Conservation (phyloP, 1,140 invertebrate species). For the Cheumatopsyche charites region DNA sequence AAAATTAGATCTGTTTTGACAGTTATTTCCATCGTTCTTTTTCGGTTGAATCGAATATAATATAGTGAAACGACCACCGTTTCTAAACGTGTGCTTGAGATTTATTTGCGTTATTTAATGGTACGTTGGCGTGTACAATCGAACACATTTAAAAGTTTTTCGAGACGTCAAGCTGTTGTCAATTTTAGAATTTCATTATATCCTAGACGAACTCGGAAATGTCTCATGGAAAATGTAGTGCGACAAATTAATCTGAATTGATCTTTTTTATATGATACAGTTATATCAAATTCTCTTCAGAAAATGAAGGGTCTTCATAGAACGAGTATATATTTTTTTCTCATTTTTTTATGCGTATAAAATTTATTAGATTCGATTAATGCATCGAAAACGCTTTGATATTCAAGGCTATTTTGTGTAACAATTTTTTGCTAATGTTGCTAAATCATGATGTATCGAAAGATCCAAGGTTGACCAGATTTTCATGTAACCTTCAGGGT, state of each 20-base stretch:
- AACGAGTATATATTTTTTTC: not conserved
- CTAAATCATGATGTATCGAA: constrained; percentile 10
- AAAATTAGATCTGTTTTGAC: not conserved
- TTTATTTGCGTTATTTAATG: constrained; percentile 6
- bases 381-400: constrained; percentile 3
- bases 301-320: not conserved
- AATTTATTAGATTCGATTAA: not conserved
- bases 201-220: not conserved
- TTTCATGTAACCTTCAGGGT: not conserved
- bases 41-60: too few species aligned
- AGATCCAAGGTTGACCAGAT: constrained; percentile 13
- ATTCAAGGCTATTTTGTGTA: constrained; percentile 27
- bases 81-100: constrained; percentile 1
- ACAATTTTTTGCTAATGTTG: constrained; percentile 21
- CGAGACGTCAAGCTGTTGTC: not conserved
- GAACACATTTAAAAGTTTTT: not conserved
- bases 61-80: not conserved
- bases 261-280: too few species aligned
- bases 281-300: too few species aligned
- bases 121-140: not conserved
- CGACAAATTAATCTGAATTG: not conserved
- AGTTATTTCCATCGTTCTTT: not conserved
- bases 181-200: constrained; percentile 9
- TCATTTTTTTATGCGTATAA: not conserved
- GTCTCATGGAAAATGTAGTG: constrained; percentile 2